phyloP scores from a whole-genome alignment of 2,113 vertebrate species.

The Platanista minor region DNA sequence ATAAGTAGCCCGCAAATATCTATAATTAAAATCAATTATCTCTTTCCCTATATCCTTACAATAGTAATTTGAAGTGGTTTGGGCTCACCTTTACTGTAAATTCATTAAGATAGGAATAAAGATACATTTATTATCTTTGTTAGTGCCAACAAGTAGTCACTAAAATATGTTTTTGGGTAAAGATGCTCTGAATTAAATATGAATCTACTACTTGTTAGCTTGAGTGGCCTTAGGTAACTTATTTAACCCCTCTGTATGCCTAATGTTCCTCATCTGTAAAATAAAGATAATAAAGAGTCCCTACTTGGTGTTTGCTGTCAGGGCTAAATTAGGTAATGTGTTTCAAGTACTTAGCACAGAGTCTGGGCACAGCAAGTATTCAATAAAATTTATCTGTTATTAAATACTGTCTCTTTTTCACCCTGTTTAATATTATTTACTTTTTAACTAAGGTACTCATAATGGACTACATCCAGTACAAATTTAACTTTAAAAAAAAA shows the following conservation, averaged over 20 bases:
- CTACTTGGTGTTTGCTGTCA: not conserved
- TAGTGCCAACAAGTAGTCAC: not conserved
- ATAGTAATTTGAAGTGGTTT: not conserved
- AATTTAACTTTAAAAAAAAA: not conserved
- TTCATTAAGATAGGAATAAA: not conserved
- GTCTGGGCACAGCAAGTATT: not conserved
- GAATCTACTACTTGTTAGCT: not conserved
- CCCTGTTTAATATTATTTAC: not conserved
- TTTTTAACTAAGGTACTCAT: not conserved
- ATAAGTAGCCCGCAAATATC: not conserved
- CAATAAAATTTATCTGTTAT: not conserved
- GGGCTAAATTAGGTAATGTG: not conserved
- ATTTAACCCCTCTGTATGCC: not conserved
- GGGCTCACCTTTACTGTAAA: not conserved
- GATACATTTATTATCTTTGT: not conserved
- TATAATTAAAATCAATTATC: conserved; percentile 23
- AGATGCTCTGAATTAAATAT: not conserved
- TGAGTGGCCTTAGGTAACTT: not conserved
- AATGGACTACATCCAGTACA: not conserved
- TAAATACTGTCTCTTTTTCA: not conserved
- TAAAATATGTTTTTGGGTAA: not conserved
- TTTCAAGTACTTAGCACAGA: not conserved
- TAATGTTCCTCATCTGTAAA: not conserved
- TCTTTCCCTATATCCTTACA: not conserved
- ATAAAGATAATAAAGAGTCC: not conserved